These are phyloP conservation scores for Thomomys bottae DNA, from an alignment of 2,113 vertebrate genomes.

Conservation along the genomic window DNA sequence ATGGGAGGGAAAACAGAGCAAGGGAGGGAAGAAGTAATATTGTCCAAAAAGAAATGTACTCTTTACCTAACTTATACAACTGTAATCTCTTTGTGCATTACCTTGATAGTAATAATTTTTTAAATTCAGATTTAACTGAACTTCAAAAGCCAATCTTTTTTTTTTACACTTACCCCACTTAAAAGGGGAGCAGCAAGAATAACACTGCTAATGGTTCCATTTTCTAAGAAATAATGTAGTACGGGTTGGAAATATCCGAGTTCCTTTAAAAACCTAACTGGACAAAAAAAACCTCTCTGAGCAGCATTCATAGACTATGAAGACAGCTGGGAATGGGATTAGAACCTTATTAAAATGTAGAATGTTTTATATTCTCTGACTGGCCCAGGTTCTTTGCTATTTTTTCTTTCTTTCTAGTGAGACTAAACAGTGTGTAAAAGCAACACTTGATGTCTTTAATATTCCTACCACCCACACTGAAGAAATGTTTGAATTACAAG, in stretches of 20 bases:
- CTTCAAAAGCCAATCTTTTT: constrained; percentile 12
- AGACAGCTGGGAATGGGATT: neutral
- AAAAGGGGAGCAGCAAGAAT: neutral
- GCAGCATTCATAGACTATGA: neutral
- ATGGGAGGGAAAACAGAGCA: too few relatives aligned
- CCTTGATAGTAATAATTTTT: too few relatives aligned
- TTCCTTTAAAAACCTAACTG: constrained; percentile 51
- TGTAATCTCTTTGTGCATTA: too few relatives aligned
- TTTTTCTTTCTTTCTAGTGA: constrained; percentile 48
- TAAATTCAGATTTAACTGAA: constrained; percentile 58
- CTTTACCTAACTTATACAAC: too few relatives aligned
- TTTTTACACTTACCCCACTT: neutral
- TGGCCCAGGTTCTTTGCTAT: constrained; percentile 44
- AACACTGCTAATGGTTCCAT: neutral
- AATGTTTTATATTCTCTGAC: constrained; percentile 64
- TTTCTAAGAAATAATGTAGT: constrained; percentile 29
- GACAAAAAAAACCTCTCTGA: neutral
- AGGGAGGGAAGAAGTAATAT: too few relatives aligned
- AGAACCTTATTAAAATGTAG: neutral
- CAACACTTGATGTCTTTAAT: constrained; percentile 53
- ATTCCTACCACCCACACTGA: constrained; percentile 52
- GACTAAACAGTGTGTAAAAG: constrained; percentile 20
- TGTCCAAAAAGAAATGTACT: too few relatives aligned
- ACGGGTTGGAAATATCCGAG: constrained; percentile 2
- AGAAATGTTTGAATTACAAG: constrained; percentile 23